Conservation (phyloP, 2,113 vertebrate genomes). For the Etheostoma spectabile region DNA sequence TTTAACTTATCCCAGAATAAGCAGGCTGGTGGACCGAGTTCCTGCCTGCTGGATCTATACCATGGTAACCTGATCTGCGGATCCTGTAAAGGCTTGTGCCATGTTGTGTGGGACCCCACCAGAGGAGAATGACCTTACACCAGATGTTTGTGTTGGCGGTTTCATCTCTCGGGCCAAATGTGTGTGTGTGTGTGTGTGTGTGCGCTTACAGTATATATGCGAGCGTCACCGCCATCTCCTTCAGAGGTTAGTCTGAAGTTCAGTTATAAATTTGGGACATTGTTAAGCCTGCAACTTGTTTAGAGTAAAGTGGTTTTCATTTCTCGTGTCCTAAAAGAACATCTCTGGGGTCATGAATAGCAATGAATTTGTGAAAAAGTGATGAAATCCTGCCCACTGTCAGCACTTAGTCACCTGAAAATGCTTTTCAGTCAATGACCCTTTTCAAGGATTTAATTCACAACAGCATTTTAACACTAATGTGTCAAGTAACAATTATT, state of each 20-base stretch:
- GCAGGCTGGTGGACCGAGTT: conserved; percentile 23
- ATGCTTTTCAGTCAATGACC: not conserved
- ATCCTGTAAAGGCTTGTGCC: conserved; percentile 11
- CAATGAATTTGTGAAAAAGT: not conserved
- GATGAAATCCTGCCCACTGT: no score
- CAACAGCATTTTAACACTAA: not conserved
- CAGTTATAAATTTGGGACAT: not conserved
- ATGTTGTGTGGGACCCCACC: conserved; percentile 20
- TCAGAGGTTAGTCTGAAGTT: conserved; percentile 17
- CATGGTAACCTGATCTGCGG: conserved; percentile 50
- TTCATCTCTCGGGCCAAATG: not conserved
- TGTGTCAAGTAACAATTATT: not conserved
- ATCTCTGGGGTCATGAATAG: not conserved
- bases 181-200: not conserved
- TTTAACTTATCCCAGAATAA: conserved; percentile 45
- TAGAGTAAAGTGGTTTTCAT: not conserved
- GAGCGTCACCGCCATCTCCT: not conserved
- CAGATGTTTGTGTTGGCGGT: conserved; percentile 31
- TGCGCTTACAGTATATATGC: not conserved
- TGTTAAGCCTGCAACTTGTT: not conserved
- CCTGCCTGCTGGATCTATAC: conserved; percentile 40
- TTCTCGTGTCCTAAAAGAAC: not conserved
- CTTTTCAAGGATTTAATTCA: not conserved
- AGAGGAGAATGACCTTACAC: conserved; percentile 13
- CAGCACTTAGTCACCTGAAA: not conserved